phyloP scores from a whole-genome alignment of 2,113 vertebrate species.

The Tragelaphus strepsiceros region DNA sequence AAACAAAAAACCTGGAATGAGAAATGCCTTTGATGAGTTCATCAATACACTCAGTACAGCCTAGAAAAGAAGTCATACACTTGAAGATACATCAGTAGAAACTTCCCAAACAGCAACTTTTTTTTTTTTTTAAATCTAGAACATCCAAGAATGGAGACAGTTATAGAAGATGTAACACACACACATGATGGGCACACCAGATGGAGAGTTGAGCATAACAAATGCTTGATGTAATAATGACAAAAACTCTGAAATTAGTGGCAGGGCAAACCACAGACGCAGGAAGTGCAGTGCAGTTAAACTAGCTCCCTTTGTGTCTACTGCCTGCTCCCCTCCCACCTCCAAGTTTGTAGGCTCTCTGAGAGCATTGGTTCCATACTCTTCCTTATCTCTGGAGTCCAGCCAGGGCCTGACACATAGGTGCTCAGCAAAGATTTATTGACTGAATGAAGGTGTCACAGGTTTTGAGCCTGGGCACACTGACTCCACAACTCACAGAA shows the following conservation, averaged over 20 bases:
- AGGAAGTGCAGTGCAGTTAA: background rate
- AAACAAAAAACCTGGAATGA: background rate
- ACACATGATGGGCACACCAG: background rate
- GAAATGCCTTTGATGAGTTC: background rate
- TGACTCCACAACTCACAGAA: background rate
- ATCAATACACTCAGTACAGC: background rate
- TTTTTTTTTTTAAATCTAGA: background rate
- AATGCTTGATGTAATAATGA: background rate
- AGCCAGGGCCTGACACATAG: background rate
- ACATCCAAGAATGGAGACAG: background rate
- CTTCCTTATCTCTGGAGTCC: background rate
- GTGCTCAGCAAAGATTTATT: background rate
- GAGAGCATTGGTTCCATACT: background rate
- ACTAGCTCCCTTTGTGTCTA: background rate
- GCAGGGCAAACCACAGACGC: background rate
- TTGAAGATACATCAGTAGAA: background rate
- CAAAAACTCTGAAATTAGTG: background rate
- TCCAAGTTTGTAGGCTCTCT: fast-evolving
- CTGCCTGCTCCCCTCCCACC: background rate
- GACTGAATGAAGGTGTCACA: background rate
- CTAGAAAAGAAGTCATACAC: background rate
- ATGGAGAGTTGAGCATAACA: background rate
- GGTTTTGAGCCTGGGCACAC: background rate
- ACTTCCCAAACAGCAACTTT: background rate
- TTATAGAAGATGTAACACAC: background rate